Conservation (phyloP, 2,113 vertebrate genomes). For the Mastomys natalensis region DNA sequence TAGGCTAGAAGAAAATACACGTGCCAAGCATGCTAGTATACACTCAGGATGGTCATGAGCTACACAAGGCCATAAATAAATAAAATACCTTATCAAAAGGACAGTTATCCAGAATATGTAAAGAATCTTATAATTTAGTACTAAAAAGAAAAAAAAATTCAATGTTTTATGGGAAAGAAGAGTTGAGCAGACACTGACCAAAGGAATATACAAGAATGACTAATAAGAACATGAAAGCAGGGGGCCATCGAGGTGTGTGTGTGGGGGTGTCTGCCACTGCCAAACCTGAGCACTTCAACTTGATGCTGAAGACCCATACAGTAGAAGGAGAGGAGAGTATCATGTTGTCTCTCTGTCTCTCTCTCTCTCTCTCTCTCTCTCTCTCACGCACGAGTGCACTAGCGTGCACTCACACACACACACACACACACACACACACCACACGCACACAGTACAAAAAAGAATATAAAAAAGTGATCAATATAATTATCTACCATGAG, state of each 20-base stretch:
- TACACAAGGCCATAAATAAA: not conserved
- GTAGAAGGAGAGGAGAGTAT: not conserved
- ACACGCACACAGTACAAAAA: not conserved
- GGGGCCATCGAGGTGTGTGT: too few relatives aligned
- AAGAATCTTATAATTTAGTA: not conserved
- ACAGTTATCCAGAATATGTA: not conserved
- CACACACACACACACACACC: not conserved
- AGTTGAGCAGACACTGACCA: not conserved
- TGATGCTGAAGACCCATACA: not conserved
- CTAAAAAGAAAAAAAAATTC: constrained; percentile 35
- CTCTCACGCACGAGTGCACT: not conserved
- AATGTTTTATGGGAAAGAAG: constrained; percentile 20
- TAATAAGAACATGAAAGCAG: constrained; percentile 17
- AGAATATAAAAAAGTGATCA: not conserved
- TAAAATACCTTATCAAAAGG: not conserved
- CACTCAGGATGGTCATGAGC: not conserved
- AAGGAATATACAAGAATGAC: not conserved
- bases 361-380: too few relatives aligned
- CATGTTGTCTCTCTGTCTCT: too few relatives aligned
- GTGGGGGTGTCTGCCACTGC: too few relatives aligned
- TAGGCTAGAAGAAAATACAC: not conserved
- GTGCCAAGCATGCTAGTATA: not conserved
- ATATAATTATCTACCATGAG: not conserved
- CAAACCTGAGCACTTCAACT: not conserved
- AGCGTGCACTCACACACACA: too few relatives aligned